Conservation (phyloP, 2,888 invertebrate species). For the Drosophila suboccidentalis region DNA sequence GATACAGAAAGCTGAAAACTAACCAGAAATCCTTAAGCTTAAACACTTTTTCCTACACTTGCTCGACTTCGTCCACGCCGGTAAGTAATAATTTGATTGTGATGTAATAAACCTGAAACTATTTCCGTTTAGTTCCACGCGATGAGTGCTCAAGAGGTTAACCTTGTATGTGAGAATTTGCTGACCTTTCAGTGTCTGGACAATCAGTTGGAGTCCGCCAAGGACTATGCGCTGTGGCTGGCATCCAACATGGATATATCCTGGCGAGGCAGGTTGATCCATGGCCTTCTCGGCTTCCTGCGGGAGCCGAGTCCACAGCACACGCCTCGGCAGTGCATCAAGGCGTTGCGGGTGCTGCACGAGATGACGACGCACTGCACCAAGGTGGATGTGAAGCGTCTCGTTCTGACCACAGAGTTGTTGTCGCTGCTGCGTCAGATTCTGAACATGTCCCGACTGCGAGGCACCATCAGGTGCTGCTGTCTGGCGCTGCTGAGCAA, state of each 20-base stretch:
- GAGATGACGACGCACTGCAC: slow-evolving; percentile 54
- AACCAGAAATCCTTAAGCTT: not conserved
- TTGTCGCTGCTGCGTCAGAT: slow-evolving; percentile 22
- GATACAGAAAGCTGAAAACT: not conserved
- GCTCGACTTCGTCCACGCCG: too few relatives aligned
- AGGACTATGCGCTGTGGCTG: slow-evolving; percentile 40
- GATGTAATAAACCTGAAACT: not conserved
- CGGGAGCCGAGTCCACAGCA: slow-evolving; percentile 14
- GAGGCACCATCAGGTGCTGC: slow-evolving; percentile 20
- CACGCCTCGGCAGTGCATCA: slow-evolving; percentile 43
- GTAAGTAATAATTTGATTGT: not conserved
- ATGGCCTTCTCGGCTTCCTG: slow-evolving; percentile 17
- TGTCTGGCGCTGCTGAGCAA: slow-evolving; percentile 52
- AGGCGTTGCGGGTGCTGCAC: slow-evolving; percentile 50
- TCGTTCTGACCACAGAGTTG: slow-evolving; percentile 43
- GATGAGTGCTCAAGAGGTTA: slow-evolving; percentile 38
- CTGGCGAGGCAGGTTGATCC: slow-evolving; percentile 41
- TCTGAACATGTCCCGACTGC: not conserved
- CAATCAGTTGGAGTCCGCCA: slow-evolving; percentile 41
- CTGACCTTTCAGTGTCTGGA: slow-evolving; percentile 33
- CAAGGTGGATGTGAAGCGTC: slow-evolving; percentile 51
- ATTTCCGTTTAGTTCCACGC: not conserved
- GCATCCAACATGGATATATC: slow-evolving; percentile 39
- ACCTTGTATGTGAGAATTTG: slow-evolving; percentile 5
- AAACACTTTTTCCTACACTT: not conserved